Evolutionary conservation across 2,113 vertebrate genomes (phyloP).

Genomic region (Cyanistes caeruleus): DNA sequence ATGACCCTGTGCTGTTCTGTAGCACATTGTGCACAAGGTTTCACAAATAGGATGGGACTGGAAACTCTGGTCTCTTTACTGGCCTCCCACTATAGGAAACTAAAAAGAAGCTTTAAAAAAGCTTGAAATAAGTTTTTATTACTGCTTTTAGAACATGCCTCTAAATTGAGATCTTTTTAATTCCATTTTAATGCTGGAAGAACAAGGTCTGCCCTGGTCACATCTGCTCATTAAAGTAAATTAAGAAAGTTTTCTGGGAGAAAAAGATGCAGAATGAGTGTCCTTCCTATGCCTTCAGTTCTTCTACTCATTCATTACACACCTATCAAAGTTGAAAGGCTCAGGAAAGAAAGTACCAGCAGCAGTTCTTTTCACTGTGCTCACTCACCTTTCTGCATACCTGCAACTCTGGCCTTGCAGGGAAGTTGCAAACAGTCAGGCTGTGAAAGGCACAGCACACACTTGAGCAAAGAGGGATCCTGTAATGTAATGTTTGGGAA

Average conservation of each 20-base stretch:
- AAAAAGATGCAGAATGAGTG: not conserved
- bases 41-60: not conserved
- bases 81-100: not conserved
- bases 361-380: not conserved
- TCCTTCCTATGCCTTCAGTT: constrained; percentile 15
- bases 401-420: not conserved
- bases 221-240: not conserved
- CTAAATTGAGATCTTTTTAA: constrained; percentile 50
- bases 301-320: not conserved
- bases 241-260: not conserved
- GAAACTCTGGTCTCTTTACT: not conserved
- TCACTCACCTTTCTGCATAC: not conserved
- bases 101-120: not conserved
- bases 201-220: constrained; percentile 14
- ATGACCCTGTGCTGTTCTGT: not conserved
- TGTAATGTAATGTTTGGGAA: not conserved
- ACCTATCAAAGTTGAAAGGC: not conserved
- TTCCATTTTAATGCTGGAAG: constrained; percentile 33
- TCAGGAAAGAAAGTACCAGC: not conserved
- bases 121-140: not conserved
- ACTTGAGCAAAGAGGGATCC: not conserved
- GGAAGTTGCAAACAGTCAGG: not conserved
- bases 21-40: not conserved
- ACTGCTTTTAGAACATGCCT: not conserved
- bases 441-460: not conserved